Conservation (phyloP, 2,888 invertebrate species). For the Andrena camellia region DNA sequence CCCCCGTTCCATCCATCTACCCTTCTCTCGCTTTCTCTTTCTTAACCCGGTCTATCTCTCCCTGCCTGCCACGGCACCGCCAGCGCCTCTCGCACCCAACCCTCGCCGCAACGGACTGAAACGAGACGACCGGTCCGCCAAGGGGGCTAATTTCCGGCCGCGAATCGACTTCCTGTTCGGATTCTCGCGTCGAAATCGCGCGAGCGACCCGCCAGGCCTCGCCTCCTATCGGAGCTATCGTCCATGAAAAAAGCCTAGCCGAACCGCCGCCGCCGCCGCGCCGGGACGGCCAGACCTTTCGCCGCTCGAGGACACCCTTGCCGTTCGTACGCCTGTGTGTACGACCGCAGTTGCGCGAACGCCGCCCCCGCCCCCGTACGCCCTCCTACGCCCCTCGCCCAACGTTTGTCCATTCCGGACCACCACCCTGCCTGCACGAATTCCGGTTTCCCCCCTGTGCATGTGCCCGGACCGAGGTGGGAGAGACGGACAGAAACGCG, state of each 20-base stretch:
- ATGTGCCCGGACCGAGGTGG: slow-evolving; percentile 77
- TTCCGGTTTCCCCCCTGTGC: slow-evolving; percentile 83
- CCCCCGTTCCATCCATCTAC: slow-evolving; percentile 18
- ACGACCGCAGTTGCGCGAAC: slow-evolving; percentile 84
- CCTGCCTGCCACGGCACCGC: slow-evolving; percentile 45
- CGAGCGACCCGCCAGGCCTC: slow-evolving; percentile 19
- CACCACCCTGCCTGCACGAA: slow-evolving; percentile 86
- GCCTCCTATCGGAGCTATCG: slow-evolving; percentile 59
- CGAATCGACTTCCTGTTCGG: slow-evolving; percentile 68
- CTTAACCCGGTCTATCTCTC: slow-evolving; percentile 8
- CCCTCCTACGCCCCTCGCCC: slow-evolving; percentile 5
- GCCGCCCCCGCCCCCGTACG: slow-evolving; percentile 33
- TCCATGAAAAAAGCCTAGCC: slow-evolving; percentile 71
- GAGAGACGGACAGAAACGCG: slow-evolving; percentile 82
- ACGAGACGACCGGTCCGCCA: slow-evolving; percentile 56
- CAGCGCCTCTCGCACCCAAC: slow-evolving; percentile 40
- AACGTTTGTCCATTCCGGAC: slow-evolving; percentile 54
- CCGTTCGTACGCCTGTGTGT: slow-evolving; percentile 69
- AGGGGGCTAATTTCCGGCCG: slow-evolving; percentile 71
- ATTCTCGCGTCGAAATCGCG: slow-evolving; percentile 51
- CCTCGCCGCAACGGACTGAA: slow-evolving; percentile 50
- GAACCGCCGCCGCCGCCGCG: slow-evolving; percentile 44
- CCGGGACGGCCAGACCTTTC: slow-evolving; percentile 81
- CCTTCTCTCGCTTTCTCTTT: slow-evolving; percentile 28
- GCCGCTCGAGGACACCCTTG: slow-evolving; percentile 84